Conservation (phyloP, 2,888 invertebrate species). For the Pharmacophagus antenor region DNA sequence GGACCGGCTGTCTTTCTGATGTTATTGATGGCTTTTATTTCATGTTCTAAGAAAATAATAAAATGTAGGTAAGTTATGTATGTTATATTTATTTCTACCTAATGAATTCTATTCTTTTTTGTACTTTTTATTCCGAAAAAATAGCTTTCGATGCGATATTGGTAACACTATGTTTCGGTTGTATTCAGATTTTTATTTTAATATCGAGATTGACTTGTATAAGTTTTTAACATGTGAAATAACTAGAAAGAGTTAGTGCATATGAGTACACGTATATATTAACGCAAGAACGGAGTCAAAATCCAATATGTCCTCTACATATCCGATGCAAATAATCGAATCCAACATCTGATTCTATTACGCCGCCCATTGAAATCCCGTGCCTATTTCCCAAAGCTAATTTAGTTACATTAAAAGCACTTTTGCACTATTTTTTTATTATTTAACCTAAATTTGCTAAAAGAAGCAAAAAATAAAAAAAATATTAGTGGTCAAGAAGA, state of each 20-base stretch:
- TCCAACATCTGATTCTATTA: constrained; percentile 12
- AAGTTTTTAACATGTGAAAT: neutral
- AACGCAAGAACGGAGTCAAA: neutral
- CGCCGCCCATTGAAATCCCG: neutral
- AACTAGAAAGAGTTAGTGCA: neutral
- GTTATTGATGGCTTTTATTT: too few species aligned
- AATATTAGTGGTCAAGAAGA: too few species aligned
- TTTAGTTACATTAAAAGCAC: neutral
- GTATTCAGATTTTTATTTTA: too few species aligned
- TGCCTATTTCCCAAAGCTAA: neutral
- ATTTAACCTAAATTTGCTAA: neutral
- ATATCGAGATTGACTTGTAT: neutral
- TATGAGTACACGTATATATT: neutral
- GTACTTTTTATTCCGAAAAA: too few species aligned
- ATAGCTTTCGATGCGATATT: too few species aligned
- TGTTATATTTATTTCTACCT: too few species aligned
- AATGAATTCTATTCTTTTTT: too few species aligned
- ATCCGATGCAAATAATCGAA: constrained; percentile 21
- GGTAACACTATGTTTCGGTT: too few species aligned
- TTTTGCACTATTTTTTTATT: neutral
- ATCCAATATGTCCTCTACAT: constrained; percentile 8
- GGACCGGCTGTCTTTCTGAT: too few species aligned
- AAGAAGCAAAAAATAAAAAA: neutral
- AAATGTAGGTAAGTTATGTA: too few species aligned
- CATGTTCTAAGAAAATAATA: too few species aligned